Evolutionary conservation across 2,113 vertebrate genomes (phyloP), one percentile per base, ranked within the genome.

Genomic region (Tylochromis polylepis): DNA sequence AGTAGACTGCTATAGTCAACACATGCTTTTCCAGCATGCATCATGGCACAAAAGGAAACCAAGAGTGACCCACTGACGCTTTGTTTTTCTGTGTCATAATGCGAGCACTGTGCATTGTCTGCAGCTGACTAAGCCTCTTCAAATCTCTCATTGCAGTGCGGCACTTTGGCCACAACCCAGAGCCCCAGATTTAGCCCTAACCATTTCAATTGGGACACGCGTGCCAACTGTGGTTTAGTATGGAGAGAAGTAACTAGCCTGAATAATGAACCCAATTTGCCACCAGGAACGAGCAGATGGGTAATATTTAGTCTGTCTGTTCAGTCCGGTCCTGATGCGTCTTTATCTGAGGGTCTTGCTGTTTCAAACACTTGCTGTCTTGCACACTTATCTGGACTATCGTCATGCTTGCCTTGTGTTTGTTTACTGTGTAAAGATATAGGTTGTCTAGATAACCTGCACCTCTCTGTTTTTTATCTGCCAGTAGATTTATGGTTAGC

Each of bases 61-160:
- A 86, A 67, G 27, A 72, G 78, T 94, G 94, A 94, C 93, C 93
- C 88, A 91, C 82, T 93, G 85, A 88, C 31, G 70, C 90, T 93
- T 95, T 94, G 89, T 92, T 86, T 92, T 88, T 92, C 82, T 89
- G 88, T 94, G 92, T 93, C 91, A 92, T 41, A 89, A 93, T 91
- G 90, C 79, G 75, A 92, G 89, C n/a, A 86, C 87, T 86, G 82
- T 81, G 87, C 87, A 95, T 95, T 95, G 94, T 95, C 77, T 89
- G 77, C 86, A 72, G 81, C 91, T 88, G 83, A 90, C 93, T 94
- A 94, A 95, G 94, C 92, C 75, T 91, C 92, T 92, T 88, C 85
- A 91, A 87, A 87, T 87, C 89, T 78, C 85, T 82, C 86, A 46
- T 36, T 86, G 90, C 85, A 79, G 89, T 84, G 83, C 67, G 18